These are phyloP conservation scores for Hofmannophila pseudospretella DNA, from an alignment of 2,888 invertebrate genomes.

Conservation along the genomic window DNA sequence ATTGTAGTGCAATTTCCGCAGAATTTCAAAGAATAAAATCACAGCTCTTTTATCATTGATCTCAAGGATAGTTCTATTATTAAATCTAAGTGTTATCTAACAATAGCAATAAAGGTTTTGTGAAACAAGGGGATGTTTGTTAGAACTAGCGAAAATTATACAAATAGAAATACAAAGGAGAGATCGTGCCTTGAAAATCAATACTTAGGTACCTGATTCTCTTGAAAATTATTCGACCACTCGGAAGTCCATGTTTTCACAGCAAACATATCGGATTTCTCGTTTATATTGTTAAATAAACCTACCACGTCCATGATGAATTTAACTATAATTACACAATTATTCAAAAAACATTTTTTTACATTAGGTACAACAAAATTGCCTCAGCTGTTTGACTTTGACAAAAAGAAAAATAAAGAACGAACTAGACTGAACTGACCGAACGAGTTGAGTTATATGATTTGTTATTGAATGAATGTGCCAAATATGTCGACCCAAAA, in stretches of 20 bases:
- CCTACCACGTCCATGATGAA: slow-evolving; percentile 68
- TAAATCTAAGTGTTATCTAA: slow-evolving; percentile 1
- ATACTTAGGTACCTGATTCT: slow-evolving; percentile 67
- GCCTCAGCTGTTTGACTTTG: slow-evolving; percentile 6
- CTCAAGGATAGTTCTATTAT: slow-evolving; percentile 22
- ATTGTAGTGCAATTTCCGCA: background rate
- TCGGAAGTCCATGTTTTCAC: slow-evolving; percentile 71
- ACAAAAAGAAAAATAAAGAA: too few species aligned
- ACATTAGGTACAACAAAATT: background rate
- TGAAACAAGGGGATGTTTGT: background rate
- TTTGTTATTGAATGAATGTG: too few species aligned
- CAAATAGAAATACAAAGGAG: slow-evolving; percentile 7
- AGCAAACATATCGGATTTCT: slow-evolving; percentile 68
- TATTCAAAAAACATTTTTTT: slow-evolving; percentile 7
- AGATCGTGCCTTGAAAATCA: too few species aligned
- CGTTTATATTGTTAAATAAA: slow-evolving; percentile 63
- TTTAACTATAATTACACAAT: slow-evolving; percentile 16
- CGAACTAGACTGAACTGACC: too few species aligned
- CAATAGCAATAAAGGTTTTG: background rate
- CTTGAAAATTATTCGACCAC: slow-evolving; percentile 68
- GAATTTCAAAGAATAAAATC: background rate
- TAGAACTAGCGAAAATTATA: background rate
- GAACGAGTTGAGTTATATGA: too few species aligned
- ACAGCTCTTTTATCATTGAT: slow-evolving; percentile 6
- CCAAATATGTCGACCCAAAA: too few species aligned